A percentile compares a stretch with the other conserved stretches of the same genome.
Conservation (phyloP, 2,113 vertebrate species). For the Hippocampus barbouri region DNA sequence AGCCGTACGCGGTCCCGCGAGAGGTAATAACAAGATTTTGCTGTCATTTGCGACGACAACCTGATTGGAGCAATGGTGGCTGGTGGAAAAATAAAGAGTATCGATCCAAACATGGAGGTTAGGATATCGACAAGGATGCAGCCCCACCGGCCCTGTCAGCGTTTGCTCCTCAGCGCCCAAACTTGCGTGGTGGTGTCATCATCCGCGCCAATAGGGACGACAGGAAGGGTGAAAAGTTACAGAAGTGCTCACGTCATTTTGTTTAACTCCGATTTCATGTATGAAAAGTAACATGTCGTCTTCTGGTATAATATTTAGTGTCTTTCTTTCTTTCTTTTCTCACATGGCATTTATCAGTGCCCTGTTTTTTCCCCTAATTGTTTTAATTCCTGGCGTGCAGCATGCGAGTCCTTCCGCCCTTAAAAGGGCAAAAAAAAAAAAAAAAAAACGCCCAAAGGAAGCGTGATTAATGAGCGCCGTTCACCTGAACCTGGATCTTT, state of each 20-base stretch:
- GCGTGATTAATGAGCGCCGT: slow-evolving; percentile 60
- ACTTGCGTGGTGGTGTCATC: slow-evolving; percentile 52
- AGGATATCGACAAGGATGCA: slow-evolving; percentile 53
- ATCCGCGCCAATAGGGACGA: slow-evolving; percentile 24
- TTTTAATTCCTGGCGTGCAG: slow-evolving; percentile 58
- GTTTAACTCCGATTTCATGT: neutral
- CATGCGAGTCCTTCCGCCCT: slow-evolving; percentile 47
- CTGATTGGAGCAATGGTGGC: slow-evolving; percentile 46
- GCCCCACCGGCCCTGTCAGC: slow-evolving; percentile 45
- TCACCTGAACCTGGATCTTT: slow-evolving; percentile 59
- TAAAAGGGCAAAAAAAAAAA: slow-evolving; percentile 41
- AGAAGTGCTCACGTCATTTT: slow-evolving; percentile 2
- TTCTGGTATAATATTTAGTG: neutral
- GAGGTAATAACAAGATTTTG: slow-evolving; percentile 57
- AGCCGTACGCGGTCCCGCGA: slow-evolving; percentile 41
- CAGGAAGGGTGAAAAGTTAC: slow-evolving; percentile 48
- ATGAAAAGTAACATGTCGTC: neutral
- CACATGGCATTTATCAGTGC: neutral
- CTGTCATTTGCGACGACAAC: slow-evolving; percentile 68
- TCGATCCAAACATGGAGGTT: slow-evolving; percentile 65
- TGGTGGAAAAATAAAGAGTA: slow-evolving; percentile 35
- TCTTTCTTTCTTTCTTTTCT: neutral
- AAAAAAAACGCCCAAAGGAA: slow-evolving; percentile 17
- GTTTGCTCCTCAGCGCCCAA: slow-evolving; percentile 31
- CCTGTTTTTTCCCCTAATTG: neutral